These are phyloP conservation scores for Leptopilina myrica DNA, from an alignment of 2,888 invertebrate genomes.

Conservation along the genomic window DNA sequence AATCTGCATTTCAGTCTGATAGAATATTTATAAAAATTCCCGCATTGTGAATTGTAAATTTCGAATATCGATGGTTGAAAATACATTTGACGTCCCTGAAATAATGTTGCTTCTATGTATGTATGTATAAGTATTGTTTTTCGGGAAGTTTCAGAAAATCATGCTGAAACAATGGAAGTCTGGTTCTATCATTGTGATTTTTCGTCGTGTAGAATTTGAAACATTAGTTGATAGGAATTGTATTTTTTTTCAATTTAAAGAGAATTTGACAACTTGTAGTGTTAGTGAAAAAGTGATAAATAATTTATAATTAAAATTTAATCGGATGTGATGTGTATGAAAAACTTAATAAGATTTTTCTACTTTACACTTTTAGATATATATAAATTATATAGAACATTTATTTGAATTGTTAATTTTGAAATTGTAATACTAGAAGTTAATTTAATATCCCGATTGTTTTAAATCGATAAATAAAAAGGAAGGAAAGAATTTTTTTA, in stretches of 20 bases:
- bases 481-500: background rate
- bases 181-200: conserved; percentile 5
- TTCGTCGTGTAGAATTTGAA: background rate
- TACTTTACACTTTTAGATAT: no score
- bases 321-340: background rate
- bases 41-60: no score
- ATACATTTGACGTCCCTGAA: conserved; percentile 7
- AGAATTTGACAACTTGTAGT: background rate
- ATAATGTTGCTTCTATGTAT: background rate
- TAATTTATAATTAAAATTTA: background rate
- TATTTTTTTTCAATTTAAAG: conserved; percentile 1
- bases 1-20: no score
- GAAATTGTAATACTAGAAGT: background rate
- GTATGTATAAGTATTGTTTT: background rate
- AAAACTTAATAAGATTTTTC: background rate
- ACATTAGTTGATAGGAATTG: background rate
- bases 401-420: background rate
- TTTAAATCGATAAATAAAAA: background rate
- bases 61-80: background rate
- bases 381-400: no score
- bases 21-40: no score
- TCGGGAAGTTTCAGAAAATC: conserved; percentile 25
- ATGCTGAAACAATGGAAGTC: conserved; percentile 28
- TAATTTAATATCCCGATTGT: background rate
- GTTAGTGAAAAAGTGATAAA: background rate